phyloP scores from a whole-genome alignment of 2,113 vertebrate species.

The Pelusios castaneus region DNA sequence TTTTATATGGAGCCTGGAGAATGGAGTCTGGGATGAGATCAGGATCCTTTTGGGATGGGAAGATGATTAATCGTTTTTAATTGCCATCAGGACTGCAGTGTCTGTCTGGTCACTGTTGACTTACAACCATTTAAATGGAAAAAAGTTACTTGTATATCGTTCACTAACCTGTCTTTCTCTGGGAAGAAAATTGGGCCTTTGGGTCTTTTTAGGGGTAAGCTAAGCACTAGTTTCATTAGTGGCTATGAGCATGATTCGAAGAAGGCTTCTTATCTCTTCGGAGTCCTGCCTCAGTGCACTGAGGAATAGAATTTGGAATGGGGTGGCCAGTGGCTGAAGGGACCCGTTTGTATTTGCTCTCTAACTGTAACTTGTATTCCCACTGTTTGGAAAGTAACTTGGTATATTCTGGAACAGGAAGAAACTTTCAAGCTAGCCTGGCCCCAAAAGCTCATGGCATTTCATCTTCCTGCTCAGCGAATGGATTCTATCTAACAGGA shows the following conservation, averaged over 20 bases:
- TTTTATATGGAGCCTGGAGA: conserved; percentile 3
- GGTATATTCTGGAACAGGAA: background rate
- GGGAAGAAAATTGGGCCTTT: conserved; percentile 1
- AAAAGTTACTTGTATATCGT: background rate
- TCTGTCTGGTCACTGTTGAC: conserved; percentile 16
- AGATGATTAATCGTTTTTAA: conserved; percentile 56
- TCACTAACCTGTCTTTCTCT: background rate
- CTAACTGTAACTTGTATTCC: background rate
- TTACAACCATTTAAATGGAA: background rate
- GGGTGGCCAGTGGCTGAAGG: background rate
- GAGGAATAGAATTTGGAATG: background rate
- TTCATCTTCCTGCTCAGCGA: conserved; percentile 6
- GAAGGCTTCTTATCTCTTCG: background rate
- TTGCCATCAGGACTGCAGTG: background rate
- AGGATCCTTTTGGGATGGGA: background rate
- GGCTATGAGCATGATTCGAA: background rate
- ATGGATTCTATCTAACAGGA: background rate
- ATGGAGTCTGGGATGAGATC: background rate
- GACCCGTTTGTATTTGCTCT: background rate
- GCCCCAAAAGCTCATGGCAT: background rate
- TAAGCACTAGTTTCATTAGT: background rate
- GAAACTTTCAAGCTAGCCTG: background rate
- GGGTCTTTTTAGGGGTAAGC: conserved; percentile 27
- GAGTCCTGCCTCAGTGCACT: background rate
- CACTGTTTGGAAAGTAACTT: background rate